These are phyloP conservation scores for Forbesichthys papilliferus DNA, from an alignment of 2,113 vertebrate species.

Conservation along the genomic window DNA sequence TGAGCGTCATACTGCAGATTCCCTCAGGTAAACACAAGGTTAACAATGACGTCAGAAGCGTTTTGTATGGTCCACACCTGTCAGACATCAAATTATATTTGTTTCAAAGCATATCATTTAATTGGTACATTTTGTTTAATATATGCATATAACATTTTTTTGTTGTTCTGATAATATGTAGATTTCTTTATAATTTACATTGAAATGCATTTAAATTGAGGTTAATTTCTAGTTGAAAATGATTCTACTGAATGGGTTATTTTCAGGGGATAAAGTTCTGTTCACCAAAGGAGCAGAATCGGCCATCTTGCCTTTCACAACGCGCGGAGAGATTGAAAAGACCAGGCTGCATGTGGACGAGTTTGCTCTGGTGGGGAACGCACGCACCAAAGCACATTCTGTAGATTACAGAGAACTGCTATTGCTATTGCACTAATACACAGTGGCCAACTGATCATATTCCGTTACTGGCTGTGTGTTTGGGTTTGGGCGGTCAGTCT, in stretches of 20 bases:
- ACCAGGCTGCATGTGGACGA: conserved; percentile 94
- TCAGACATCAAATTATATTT: not conserved
- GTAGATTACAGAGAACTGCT: not conserved
- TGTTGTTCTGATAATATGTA: too few species aligned
- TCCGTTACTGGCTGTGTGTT: not conserved
- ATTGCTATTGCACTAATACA: not conserved
- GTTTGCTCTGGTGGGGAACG: conserved; percentile 89
- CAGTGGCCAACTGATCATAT: conserved; percentile 16
- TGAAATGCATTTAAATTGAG: too few species aligned
- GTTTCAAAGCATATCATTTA: not conserved
- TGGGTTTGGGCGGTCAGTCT: not conserved
- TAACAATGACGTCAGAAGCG: not conserved
- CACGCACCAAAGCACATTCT: not conserved
- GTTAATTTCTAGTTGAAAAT: not conserved
- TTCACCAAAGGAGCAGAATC: conserved; percentile 98
- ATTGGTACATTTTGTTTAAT: too few species aligned
- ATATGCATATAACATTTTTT: too few species aligned
- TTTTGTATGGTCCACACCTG: not conserved
- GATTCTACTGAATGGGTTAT: not conserved
- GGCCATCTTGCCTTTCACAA: conserved; percentile 86
- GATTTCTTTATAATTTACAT: too few species aligned
- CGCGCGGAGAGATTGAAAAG: conserved; percentile 90
- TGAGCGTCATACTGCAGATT: conserved; percentile 94
- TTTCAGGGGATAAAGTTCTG: conserved; percentile 85
- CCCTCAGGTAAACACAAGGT: conserved; percentile 80